Conservation (phyloP, 2,113 vertebrate species). For the Nannobrachium achirus region DNA sequence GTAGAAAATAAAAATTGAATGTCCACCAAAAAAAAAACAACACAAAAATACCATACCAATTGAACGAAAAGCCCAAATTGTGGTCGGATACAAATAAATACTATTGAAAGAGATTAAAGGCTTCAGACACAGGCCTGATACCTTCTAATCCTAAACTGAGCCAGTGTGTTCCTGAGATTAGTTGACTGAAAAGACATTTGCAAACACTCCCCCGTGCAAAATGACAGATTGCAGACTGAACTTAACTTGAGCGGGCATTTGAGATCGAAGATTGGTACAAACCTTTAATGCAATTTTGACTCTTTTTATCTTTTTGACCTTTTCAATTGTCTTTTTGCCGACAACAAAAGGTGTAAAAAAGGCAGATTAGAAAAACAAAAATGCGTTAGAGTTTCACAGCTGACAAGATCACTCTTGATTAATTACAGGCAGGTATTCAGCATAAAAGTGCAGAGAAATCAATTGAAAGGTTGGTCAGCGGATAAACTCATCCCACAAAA, state of each 20-base stretch:
- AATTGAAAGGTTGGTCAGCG: conserved; percentile 45
- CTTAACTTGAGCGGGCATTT: conserved; percentile 79
- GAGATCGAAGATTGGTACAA: conserved; percentile 94
- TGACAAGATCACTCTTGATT: conserved; percentile 88
- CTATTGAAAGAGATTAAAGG: background rate
- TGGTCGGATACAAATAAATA: background rate
- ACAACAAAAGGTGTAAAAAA: conserved; percentile 76
- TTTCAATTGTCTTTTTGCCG: conserved; percentile 99
- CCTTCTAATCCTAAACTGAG: conserved; percentile 40
- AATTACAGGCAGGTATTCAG: conserved; percentile 86
- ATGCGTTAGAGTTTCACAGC: conserved; percentile 92
- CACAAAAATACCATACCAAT: background rate
- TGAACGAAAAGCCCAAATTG: background rate
- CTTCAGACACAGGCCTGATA: conserved; percentile 30
- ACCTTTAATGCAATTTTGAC: conserved; percentile 99
- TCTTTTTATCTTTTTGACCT: conserved; percentile 99
- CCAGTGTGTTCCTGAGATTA: conserved; percentile 44
- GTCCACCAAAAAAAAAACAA: background rate
- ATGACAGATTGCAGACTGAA: conserved; percentile 79
- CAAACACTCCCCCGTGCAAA: conserved; percentile 84
- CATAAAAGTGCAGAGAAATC: conserved; percentile 76
- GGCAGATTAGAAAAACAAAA: conserved; percentile 87
- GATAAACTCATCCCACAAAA: conserved; percentile 38
- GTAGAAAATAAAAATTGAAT: background rate
- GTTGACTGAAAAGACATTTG: conserved; percentile 85